A percentile compares a stretch with the other conserved stretches of the same genome.
Conservation (phyloP, 2,113 vertebrate genomes). For the Cottus gobio region DNA sequence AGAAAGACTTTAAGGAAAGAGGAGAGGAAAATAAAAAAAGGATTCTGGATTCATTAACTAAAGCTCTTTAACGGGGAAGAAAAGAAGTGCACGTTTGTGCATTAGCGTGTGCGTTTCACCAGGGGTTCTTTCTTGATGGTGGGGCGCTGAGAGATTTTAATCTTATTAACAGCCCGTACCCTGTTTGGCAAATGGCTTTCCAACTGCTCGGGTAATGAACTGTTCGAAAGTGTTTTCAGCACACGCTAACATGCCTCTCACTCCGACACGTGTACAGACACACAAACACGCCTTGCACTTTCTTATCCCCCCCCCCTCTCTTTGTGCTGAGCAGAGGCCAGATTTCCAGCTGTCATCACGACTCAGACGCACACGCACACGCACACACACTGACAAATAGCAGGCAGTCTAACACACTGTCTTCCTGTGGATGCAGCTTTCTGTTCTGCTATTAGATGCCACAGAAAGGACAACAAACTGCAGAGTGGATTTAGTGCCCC, state of each 20-base stretch:
- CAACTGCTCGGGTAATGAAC: conserved; percentile 81
- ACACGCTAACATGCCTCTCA: conserved; percentile 60
- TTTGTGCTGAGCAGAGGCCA: conserved; percentile 40
- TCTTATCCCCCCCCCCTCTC: conserved; percentile 23
- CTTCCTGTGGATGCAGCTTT: background rate
- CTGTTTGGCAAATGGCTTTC: conserved; percentile 79
- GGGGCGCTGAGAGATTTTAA: conserved; percentile 75
- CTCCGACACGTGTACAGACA: conserved; percentile 34
- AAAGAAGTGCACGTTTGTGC: conserved; percentile 8
- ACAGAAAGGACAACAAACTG: conserved; percentile 12
- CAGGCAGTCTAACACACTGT: conserved; percentile 10
- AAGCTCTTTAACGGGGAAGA: conserved; percentile 29
- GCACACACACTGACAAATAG: background rate
- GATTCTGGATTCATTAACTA: conserved; percentile 50
- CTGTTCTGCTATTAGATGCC: conserved; percentile 28
- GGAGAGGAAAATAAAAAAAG: background rate
- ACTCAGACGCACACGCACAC: conserved; percentile 7
- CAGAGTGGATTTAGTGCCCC: background rate
- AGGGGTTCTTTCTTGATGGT: conserved; percentile 56
- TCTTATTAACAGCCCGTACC: conserved; percentile 79
- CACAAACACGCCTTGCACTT: conserved; percentile 8
- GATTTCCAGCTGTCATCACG: conserved; percentile 55
- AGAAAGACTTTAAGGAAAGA: conserved; percentile 24
- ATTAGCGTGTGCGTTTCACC: conserved; percentile 37
- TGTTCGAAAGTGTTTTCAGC: conserved; percentile 70